Evolutionary conservation across 2,797 vertebrate genomes (phyloP), one percentile per base, ranked within the genome.

Genomic region (Cyclura pinguis): DNA sequence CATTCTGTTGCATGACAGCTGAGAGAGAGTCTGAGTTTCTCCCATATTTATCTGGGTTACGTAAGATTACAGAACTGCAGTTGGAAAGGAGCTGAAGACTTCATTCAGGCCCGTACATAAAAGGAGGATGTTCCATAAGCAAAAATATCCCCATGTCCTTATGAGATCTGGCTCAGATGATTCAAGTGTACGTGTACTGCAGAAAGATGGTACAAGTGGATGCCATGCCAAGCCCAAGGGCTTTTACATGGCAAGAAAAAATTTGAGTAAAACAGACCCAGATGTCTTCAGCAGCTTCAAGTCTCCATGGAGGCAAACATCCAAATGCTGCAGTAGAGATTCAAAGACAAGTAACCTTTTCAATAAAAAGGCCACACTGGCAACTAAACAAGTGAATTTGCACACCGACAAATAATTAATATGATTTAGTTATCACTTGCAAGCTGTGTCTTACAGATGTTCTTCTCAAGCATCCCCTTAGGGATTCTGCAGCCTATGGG

Each of bases 241-340:
- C 22, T 74, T 85, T 89, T 80, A 29, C 50, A 42, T 78, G 47
- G 73, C n/a, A 85, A 89, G 47, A 67, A 84, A 77, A 59, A 74
- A 84, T 42, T 84, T 89, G 78, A 84, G 59, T 16, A 42, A 85
- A 89, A 80, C 13, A 78, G 74, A 89, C n/a, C 47, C 74, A 80
- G 86, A 87, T 87, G 76, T 69, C 62, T 80, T 50, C 59, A 87
- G 29, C 42, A 69, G 47, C 83, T 88, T 88, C n/a, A 35, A 77
- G 47, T 69, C 47, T 55, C 12, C 20, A 22, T 32, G 16, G 22
- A 81, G 47, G 59, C 32, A 84, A 84, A 85, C 13, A 42, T 35
- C 32, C 42, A 55, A 64, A 52, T 50, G 13, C 47, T 62, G 16
- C 5, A 73, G 67, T 80, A 47, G 52, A 90, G 76, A 74, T 55